Evolutionary conservation across 2,888 invertebrate species (phyloP).

Genomic region (Caenorhabditis afra): DNA sequence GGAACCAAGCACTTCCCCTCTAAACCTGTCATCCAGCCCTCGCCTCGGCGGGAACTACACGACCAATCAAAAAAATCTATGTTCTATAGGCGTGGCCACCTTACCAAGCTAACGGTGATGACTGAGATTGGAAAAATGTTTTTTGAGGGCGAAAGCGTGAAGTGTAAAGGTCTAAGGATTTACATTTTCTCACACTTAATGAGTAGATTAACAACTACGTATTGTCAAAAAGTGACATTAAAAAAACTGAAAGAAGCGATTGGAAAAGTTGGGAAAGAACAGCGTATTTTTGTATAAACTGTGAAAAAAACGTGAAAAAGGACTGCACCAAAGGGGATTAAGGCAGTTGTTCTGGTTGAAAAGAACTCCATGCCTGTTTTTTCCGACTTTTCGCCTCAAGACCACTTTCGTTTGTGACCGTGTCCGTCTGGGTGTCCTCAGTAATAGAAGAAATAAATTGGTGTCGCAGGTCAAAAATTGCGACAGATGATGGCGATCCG

Average conservation of each 20-base stretch:
- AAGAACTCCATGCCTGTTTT: background rate
- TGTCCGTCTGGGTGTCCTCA: constrained; percentile 15
- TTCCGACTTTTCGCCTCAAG: constrained; percentile 5
- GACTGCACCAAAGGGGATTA: background rate
- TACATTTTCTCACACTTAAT: constrained; percentile 2
- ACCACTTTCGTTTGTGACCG: background rate
- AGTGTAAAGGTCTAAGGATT: constrained; percentile 15
- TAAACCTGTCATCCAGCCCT: constrained; percentile 42
- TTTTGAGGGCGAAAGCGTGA: constrained; percentile 1
- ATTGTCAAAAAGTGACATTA: background rate
- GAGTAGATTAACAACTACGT: background rate
- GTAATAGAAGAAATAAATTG: constrained; percentile 38
- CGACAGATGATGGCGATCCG: constrained; percentile 7
- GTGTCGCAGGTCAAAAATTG: constrained; percentile 44
- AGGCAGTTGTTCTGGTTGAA: background rate
- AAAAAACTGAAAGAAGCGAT: background rate
- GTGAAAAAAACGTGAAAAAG: background rate
- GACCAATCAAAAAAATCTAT: constrained; percentile 54
- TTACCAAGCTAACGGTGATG: constrained; percentile 8
- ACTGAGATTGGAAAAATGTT: background rate
- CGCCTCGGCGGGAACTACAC: constrained; percentile 30
- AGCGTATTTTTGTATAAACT: too few species aligned
- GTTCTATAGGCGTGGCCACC: constrained; percentile 16
- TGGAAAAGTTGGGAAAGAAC: background rate
- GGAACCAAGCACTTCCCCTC: constrained; percentile 40